These are phyloP conservation scores for Gambusia affinis DNA, from an alignment of 2,113 vertebrate species.

Conservation along the genomic window DNA sequence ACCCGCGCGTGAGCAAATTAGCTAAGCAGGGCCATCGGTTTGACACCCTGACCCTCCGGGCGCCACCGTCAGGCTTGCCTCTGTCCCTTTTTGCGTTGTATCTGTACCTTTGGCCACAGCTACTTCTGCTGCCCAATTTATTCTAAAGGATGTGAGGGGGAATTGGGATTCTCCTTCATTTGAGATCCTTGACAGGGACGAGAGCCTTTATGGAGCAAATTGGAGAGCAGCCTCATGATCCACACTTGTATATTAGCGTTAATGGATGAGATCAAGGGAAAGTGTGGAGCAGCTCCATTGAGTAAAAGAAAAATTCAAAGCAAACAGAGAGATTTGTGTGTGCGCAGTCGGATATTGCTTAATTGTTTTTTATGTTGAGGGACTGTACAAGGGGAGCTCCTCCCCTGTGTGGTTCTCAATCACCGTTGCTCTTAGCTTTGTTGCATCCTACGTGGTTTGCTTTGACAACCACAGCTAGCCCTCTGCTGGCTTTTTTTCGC, in stretches of 20 bases:
- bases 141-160: slow-evolving; percentile 38
- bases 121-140: slow-evolving; percentile 39
- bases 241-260: slow-evolving; percentile 25
- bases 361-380: slow-evolving; percentile 48
- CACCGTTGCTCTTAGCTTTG: slow-evolving; percentile 35
- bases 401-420: slow-evolving; percentile 7
- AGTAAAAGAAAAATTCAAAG: slow-evolving; percentile 45
- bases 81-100: not conserved
- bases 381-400: slow-evolving; percentile 27
- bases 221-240: slow-evolving; percentile 54
- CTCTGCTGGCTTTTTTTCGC: slow-evolving; percentile 3
- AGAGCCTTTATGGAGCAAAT: slow-evolving; percentile 50
- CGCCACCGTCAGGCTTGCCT: not conserved
- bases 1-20: slow-evolving; percentile 62
- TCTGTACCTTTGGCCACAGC: slow-evolving; percentile 34
- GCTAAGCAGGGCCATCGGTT: slow-evolving; percentile 40
- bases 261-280: slow-evolving; percentile 58
- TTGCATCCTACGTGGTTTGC: slow-evolving; percentile 48
- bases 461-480: slow-evolving; percentile 41
- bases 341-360: slow-evolving; percentile 53
- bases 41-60: slow-evolving; percentile 19
- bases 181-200: slow-evolving; percentile 24
- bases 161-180: slow-evolving; percentile 42
- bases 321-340: slow-evolving; percentile 27
- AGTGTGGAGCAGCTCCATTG: slow-evolving; percentile 37